Evolutionary conservation across 2,113 vertebrate species (phyloP).

Genomic region (Progne subis): DNA sequence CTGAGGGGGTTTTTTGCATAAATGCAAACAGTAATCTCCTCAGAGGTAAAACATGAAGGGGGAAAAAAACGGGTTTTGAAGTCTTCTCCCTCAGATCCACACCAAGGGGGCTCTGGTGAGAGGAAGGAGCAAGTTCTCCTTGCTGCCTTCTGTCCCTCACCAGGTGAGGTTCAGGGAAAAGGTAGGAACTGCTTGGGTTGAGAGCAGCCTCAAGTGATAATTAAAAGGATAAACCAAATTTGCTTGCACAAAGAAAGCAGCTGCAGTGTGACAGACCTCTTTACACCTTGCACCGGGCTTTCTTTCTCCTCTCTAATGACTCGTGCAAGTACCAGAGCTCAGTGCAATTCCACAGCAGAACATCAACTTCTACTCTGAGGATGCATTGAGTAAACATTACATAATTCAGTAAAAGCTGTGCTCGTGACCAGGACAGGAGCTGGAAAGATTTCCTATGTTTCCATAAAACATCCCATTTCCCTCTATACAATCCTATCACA

Average conservation of each 20-base stretch:
- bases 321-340: background rate
- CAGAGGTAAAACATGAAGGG: background rate
- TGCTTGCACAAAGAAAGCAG: background rate
- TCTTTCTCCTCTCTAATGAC: background rate
- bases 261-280: background rate
- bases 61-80: background rate
- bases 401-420: background rate
- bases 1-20: background rate
- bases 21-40: background rate
- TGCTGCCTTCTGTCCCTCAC: background rate
- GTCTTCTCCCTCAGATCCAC: background rate
- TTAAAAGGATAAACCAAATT: background rate
- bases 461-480: constrained; percentile 50
- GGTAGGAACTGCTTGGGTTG: background rate
- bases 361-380: background rate
- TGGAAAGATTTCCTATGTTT: constrained; percentile 40
- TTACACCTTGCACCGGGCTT: background rate
- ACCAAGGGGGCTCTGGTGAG: background rate
- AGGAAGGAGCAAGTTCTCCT: background rate
- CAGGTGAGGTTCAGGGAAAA: background rate
- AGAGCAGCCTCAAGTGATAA: background rate
- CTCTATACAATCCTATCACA: constrained; percentile 44
- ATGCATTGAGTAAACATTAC: background rate
- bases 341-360: background rate
- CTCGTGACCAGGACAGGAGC: background rate